Base-by-base conservation (phyloP, 2,113 vertebrate genomes). In the Glaucidium brasilianum region DNA sequence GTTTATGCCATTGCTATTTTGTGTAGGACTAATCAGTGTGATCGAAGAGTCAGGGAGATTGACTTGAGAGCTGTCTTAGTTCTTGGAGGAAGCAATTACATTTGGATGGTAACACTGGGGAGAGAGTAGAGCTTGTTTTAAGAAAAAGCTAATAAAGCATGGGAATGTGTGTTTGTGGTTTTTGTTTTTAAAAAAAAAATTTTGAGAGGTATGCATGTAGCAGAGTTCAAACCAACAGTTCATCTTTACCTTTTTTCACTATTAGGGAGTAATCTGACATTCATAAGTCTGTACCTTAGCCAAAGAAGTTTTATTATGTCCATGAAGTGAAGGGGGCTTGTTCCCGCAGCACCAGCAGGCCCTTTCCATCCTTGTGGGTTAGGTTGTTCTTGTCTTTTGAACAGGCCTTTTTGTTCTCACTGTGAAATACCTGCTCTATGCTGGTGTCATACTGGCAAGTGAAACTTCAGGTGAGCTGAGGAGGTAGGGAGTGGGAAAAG, bases 131-230 rank as follows among this genome's bases (percentile, higher is more conserved):
- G 12, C 14, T 85, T 60, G 17, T 43, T 81, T 52, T 68, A 73
- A 35, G 35, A 29, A 67, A 66, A 80, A 12, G 5, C 20, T 66
- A 47, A 34, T 71, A 71, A 71, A 71, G 80, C 3, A 15, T 9
- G 43, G 43, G 17, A 10, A 5, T 20, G 9, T 15, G 7, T 2
- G 4, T 39, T 21, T 53, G 17, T 19, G 11, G 16, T 4, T 2
- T 30, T 34, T 12, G 41, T 69, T 30, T 80, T 39, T 30, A 37
- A 39, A 39, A 39, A 39, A 39, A 39, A 30, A 60, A 12, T 76
- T 55, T 75, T 63, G 29, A 16, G 62, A 23, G 32, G 55, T 35
- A 12, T 49, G 59, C 17, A 22, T n/a, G 16, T 62, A 82, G 77
- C 68, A 49, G 35, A 76, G 50, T 59, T 92, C 45, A 81, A 71